phyloP scores from a whole-genome alignment of 2,888 invertebrate species.

The Amiota communis region DNA sequence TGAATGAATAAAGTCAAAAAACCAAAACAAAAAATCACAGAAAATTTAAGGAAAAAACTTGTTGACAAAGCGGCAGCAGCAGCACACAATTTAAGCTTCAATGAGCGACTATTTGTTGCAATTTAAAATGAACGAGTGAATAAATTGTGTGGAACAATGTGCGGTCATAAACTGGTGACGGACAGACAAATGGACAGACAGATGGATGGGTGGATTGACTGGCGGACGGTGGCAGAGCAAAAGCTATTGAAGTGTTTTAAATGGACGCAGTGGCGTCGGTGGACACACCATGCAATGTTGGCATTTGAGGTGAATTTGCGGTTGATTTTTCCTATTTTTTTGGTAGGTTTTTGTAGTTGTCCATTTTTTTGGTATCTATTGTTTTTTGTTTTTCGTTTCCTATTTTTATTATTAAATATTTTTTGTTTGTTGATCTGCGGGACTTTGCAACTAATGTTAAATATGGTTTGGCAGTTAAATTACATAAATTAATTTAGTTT shows the following conservation, averaged over 20 bases:
- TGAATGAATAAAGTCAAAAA: neutral
- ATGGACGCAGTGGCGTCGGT: slow-evolving; percentile 36
- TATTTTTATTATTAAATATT: neutral
- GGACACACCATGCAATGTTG: slow-evolving; percentile 38
- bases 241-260: slow-evolving; percentile 8
- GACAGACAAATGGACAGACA: neutral
- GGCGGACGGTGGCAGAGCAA: neutral
- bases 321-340: slow-evolving; percentile 21
- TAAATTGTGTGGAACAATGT: slow-evolving; percentile 57
- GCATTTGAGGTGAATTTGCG: slow-evolving; percentile 26
- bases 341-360: neutral
- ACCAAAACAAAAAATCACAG: slow-evolving; percentile 20
- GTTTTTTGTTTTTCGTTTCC: slow-evolving; percentile 35
- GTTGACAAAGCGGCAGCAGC: slow-evolving; percentile 27
- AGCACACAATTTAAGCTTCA: slow-evolving; percentile 65
- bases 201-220: neutral
- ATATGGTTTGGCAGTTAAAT: slow-evolving; percentile 52
- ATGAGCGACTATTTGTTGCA: slow-evolving; percentile 67
- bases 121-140: slow-evolving; percentile 65
- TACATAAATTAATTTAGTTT: slow-evolving; percentile 58
- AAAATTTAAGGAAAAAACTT: slow-evolving; percentile 14
- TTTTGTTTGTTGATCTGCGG: slow-evolving; percentile 29
- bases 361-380: slow-evolving; percentile 18
- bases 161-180: neutral
- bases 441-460: slow-evolving; percentile 43